phyloP scores from a whole-genome alignment of 1,140 invertebrate genomes.

The Metaphire vulgaris region DNA sequence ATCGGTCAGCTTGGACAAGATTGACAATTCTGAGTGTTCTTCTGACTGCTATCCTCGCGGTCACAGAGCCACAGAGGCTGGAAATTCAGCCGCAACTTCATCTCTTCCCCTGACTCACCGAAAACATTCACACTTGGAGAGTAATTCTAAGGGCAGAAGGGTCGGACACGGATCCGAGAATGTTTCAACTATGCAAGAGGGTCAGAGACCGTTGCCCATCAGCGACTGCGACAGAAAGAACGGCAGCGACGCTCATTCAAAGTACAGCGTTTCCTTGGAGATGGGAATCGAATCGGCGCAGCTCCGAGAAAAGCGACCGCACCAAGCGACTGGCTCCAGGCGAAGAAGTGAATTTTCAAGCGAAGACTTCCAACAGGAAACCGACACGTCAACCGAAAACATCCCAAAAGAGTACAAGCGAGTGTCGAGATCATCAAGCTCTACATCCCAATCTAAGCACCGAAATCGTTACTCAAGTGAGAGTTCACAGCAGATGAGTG shows the following conservation, averaged over 20 bases:
- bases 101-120: neutral
- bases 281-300: slow-evolving; percentile 2
- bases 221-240: neutral
- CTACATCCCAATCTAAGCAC: neutral
- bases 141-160: neutral
- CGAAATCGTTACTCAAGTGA: slow-evolving; percentile 9
- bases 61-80: neutral
- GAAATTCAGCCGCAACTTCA: neutral
- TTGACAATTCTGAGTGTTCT: neutral
- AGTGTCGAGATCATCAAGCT: neutral
- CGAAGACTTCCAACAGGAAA: neutral
- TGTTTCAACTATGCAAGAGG: neutral
- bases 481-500: neutral
- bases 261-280: slow-evolving; percentile 12
- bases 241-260: slow-evolving; percentile 1
- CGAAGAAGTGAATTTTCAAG: neutral
- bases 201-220: neutral
- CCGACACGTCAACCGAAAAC: neutral
- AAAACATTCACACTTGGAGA: slow-evolving; percentile 11
- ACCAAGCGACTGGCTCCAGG: neutral
- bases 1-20: neutral
- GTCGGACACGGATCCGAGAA: neutral
- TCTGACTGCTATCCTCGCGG: neutral
- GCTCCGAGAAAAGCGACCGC: neutral
- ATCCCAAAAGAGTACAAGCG: neutral